Percentiles rank a stretch among this genome's conserved stretches.
These are phyloP conservation scores for Drosophila lutescens DNA, from an alignment of 2,888 invertebrate species.

Conservation along the genomic window DNA sequence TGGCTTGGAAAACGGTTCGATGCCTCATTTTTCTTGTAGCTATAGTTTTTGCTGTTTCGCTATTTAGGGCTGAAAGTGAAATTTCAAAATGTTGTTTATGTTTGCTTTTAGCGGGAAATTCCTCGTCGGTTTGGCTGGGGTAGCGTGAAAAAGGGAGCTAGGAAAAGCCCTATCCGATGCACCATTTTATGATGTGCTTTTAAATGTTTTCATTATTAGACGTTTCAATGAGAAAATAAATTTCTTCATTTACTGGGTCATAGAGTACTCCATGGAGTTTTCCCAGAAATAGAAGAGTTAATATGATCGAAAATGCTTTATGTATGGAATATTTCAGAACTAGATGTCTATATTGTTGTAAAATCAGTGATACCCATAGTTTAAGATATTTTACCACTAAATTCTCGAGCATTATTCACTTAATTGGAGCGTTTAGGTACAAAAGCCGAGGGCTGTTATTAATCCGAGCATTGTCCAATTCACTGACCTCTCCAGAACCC, in stretches of 20 bases:
- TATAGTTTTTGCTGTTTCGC: conserved; percentile 34
- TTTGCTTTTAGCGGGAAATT: conserved; percentile 53
- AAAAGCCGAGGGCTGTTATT: conserved; percentile 11
- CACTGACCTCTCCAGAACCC: conserved; percentile 39
- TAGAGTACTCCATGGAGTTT: conserved; percentile 21
- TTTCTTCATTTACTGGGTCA: conserved; percentile 63
- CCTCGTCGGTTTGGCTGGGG: neutral
- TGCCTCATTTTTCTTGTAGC: conserved; percentile 50
- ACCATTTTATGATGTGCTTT: conserved; percentile 71
- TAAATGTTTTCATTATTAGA: conserved; percentile 73
- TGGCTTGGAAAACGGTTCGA: conserved; percentile 59
- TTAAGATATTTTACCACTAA: neutral
- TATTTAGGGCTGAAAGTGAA: conserved; percentile 34
- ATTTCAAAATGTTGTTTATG: conserved; percentile 69
- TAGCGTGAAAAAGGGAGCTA: conserved; percentile 2
- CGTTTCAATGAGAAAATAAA: conserved; percentile 71
- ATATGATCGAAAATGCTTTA: neutral
- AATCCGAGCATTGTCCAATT: conserved; percentile 4
- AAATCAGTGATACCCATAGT: neutral
- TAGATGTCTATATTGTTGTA: too few species aligned
- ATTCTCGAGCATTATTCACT: too few species aligned
- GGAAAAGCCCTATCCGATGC: conserved; percentile 9
- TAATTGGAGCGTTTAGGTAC: conserved; percentile 5
- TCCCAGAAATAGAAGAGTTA: neutral
- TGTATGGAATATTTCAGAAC: too few species aligned